Evolutionary conservation across 1,140 invertebrate genomes (phyloP), one percentile per base, ranked within the genome.

Genomic region (Battus philenor): DNA sequence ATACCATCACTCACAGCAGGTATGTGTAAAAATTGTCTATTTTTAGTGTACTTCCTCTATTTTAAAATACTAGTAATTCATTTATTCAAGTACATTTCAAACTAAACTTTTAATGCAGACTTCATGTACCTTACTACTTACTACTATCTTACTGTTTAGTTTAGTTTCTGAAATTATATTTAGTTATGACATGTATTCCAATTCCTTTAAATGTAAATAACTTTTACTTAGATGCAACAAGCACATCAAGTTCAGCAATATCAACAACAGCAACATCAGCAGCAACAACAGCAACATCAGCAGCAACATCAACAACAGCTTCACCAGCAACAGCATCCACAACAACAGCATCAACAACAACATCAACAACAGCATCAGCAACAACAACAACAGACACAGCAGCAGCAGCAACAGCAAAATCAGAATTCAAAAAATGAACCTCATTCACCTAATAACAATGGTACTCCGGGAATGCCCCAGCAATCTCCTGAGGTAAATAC

Each of bases 321-420:
- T 32, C 88, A 88, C 59, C 86, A 87, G 50, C 83, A 81, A 11
- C 78, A 80, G 45, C 87, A 76, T 11, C 54, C 56, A 11, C 54
- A 60, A 4, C 53, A 61, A 3, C 65, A 56, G 17, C 47, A 36
- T 1, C 67, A 61, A n/a, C 63, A 59, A 10, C 63, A 73, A 38
- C 49, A 57, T 2, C 39, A 68, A 27, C 86, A 84, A 26, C 75
- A 76, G 18, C 85, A 86, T 33, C 85, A 87, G 17, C 72, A 78
- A 1, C 65, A 68, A 10, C 78, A 72, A 22, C 69, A 71, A 32
- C 59, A 61, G 66, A 87, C 79, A 49, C 85, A 68, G 22, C 75
- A 76, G 36, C 69, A 68, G 26, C 34, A 50, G 7, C 50, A 56
- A 6, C 59, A 46, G 12, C 33, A 33, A 2, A 62, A 60, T 39